Evolutionary conservation across 2,797 vertebrate genomes (phyloP).

Genomic region (Eospalax fontanierii): DNA sequence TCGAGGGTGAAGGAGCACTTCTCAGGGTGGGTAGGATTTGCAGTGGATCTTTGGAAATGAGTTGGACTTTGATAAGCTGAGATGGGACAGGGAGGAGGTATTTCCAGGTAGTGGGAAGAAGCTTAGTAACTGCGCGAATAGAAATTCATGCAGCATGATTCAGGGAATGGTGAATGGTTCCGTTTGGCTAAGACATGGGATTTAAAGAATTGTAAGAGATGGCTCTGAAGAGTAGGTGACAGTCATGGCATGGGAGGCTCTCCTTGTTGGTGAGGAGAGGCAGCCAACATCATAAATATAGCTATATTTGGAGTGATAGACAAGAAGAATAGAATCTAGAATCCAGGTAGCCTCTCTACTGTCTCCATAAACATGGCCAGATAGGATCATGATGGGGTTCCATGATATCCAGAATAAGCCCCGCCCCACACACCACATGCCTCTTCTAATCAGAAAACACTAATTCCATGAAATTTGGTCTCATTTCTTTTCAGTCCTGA

Average conservation of each 20-base stretch:
- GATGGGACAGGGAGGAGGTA: too few relatives aligned
- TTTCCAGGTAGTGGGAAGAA: not conserved
- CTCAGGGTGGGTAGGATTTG: not conserved
- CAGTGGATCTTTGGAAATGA: not conserved
- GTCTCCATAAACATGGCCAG: not conserved
- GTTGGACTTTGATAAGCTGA: not conserved
- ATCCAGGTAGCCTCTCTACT: not conserved
- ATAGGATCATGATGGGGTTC: not conserved
- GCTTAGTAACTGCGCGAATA: not conserved
- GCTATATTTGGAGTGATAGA: not conserved
- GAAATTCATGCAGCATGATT: not conserved
- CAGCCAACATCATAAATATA: not conserved
- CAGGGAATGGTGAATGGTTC: not conserved
- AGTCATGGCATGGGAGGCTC: not conserved
- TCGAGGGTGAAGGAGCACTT: not conserved
- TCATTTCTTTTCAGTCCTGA: not conserved
- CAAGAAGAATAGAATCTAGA: not conserved
- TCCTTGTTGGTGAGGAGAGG: not conserved
- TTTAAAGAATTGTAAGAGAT: not conserved
- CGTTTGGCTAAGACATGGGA: not conserved
- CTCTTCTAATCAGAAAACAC: not conserved
- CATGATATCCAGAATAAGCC: not conserved
- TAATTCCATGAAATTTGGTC: not conserved
- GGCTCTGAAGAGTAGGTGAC: not conserved
- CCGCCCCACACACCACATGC: not conserved